Evolutionary conservation across 2,113 vertebrate genomes (phyloP).

Genomic region (Amblyopsis rosae): DNA sequence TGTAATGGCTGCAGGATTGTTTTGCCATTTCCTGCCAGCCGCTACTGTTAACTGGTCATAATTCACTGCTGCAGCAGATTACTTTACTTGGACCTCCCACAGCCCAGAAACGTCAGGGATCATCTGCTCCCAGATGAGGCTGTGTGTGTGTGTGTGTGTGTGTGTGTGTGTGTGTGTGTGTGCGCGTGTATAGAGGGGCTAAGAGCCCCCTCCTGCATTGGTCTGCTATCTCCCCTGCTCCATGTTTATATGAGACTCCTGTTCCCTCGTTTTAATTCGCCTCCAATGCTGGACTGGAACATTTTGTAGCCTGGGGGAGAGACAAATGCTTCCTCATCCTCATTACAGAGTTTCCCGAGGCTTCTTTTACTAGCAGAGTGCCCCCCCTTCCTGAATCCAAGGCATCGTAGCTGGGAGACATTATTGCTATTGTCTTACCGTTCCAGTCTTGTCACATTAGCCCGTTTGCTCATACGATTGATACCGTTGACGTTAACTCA

Average conservation of each 20-base stretch:
- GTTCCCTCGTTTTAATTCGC: slow-evolving; percentile 13
- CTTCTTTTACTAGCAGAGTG: slow-evolving; percentile 22
- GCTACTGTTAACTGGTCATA: slow-evolving; percentile 45
- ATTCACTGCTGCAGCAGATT: slow-evolving; percentile 44
- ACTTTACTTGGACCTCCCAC: slow-evolving; percentile 25
- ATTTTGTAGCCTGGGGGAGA: slow-evolving; percentile 44
- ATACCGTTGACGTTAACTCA: no score
- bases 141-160: neutral
- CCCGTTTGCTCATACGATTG: no score
- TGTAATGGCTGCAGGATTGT: slow-evolving; percentile 54
- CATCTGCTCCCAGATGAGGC: slow-evolving; percentile 53
- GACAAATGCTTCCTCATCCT: slow-evolving; percentile 45
- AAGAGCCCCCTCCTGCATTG: slow-evolving; percentile 30
- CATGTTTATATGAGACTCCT: neutral
- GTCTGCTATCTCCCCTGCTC: neutral
- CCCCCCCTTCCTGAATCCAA: neutral
- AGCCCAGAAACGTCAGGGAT: slow-evolving; percentile 15
- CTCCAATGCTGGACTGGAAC: slow-evolving; percentile 31
- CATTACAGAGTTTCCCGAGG: slow-evolving; percentile 55
- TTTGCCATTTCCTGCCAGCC: slow-evolving; percentile 54
- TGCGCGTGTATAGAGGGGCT: neutral
- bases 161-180: neutral
- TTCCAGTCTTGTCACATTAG: no score
- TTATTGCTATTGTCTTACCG: no score
- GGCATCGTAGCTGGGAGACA: no score